Conservation (phyloP, 1,140 invertebrate species). For the Reticulitermes speratus region DNA sequence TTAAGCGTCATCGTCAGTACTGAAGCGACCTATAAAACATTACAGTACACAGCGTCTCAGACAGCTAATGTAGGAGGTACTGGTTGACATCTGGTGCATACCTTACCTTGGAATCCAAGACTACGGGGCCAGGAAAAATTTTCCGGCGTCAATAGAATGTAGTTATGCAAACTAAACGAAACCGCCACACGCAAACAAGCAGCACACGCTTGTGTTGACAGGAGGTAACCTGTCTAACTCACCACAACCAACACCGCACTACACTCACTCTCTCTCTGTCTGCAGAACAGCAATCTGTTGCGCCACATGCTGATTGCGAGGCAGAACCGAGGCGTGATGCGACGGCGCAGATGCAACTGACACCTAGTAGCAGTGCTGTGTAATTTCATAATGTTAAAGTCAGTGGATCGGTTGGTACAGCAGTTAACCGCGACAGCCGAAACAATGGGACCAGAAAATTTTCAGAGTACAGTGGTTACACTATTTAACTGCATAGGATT, state of each 20-base stretch:
- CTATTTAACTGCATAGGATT: no score
- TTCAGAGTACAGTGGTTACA: no score
- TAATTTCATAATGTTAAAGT: neutral
- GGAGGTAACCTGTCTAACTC: neutral
- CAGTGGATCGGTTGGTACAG: neutral
- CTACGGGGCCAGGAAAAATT: neutral
- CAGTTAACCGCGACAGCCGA: neutral
- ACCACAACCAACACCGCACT: neutral
- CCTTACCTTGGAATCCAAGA: neutral
- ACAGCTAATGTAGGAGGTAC: neutral
- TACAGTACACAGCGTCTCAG: neutral
- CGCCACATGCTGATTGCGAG: neutral
- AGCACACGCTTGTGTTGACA: constrained; percentile 7
- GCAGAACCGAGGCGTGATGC: neutral
- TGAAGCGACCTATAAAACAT: neutral
- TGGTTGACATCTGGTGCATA: neutral
- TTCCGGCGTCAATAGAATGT: neutral
- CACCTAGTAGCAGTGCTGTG: neutral
- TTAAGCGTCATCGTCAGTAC: neutral
- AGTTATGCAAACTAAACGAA: neutral
- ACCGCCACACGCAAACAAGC: constrained; percentile 7
- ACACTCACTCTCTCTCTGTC: constrained; percentile 8
- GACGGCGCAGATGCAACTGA: neutral
- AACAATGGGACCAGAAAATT: no score
- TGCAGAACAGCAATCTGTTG: constrained; percentile 4